These are phyloP conservation scores for Aleadryas rufinucha DNA, from an alignment of 2,113 vertebrate species.

Conservation along the genomic window DNA sequence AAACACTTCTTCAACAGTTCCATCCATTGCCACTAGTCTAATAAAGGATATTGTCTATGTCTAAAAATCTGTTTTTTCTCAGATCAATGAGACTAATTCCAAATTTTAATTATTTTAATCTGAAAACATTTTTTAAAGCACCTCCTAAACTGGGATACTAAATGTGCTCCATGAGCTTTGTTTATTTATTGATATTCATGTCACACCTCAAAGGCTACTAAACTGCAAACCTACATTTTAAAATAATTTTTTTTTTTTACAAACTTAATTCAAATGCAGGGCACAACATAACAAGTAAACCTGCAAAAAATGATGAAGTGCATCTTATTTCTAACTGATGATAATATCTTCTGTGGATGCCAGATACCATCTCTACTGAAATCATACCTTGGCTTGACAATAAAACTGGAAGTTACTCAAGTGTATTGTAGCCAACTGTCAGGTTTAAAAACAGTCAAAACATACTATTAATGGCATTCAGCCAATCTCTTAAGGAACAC, in stretches of 20 bases:
- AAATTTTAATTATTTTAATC: not conserved
- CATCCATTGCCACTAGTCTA: not conserved
- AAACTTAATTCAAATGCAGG: conserved; percentile 1
- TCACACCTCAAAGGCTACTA: not conserved
- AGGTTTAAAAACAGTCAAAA: conserved; percentile 59
- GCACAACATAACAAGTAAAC: not conserved
- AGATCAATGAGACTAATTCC: not conserved
- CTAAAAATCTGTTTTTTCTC: not conserved
- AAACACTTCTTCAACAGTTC: not conserved
- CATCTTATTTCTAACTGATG: not conserved
- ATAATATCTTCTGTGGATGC: not conserved
- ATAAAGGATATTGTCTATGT: not conserved
- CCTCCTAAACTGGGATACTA: not conserved
- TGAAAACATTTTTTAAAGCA: not conserved
- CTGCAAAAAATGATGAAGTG: conserved; percentile 10
- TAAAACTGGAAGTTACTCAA: conserved; percentile 55
- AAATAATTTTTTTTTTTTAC: not conserved
- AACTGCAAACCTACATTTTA: not conserved
- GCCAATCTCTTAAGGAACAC: conserved; percentile 63
- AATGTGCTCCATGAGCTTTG: not conserved
- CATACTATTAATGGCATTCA: conserved; percentile 52
- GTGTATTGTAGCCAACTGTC: conserved; percentile 47
- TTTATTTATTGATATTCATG: not conserved
- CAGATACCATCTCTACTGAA: conserved; percentile 5
- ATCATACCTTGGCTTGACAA: conserved; percentile 34